Evolutionary conservation across 64 coral and sea anemone genomes (phyloP).

Genomic region (Montipora cactus): DNA sequence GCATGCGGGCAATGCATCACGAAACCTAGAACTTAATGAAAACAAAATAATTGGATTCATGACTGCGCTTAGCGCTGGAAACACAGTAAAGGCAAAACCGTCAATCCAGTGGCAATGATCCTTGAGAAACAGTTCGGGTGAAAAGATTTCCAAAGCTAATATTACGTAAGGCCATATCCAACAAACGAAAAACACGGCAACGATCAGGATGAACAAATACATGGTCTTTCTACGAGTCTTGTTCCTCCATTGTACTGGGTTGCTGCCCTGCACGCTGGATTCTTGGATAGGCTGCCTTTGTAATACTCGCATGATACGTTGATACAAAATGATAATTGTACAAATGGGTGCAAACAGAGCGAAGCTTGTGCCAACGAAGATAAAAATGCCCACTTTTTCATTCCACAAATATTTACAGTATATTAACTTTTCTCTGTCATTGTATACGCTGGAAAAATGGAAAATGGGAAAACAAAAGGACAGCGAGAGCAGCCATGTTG

Average conservation of each 20-base stretch:
- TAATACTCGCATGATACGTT: not conserved
- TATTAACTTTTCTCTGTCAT: no score
- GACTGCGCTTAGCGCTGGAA: not conserved
- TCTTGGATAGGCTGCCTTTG: not conserved
- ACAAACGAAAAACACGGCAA: not conserved
- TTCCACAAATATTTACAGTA: not conserved
- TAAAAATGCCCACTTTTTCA: not conserved
- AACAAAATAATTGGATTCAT: constrained; percentile 13
- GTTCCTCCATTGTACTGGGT: not conserved
- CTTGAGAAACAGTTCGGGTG: not conserved
- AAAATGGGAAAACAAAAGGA: not conserved
- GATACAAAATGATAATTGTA: not conserved
- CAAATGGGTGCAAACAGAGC: not conserved
- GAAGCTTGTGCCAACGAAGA: not conserved
- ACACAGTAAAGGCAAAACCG: not conserved
- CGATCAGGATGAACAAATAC: not conserved
- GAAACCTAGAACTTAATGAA: not conserved
- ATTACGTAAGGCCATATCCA: not conserved
- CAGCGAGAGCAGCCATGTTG: not conserved
- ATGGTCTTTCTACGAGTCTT: not conserved
- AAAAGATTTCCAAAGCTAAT: not conserved
- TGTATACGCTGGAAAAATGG: not conserved
- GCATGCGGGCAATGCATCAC: not conserved
- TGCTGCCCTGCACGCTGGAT: not conserved
- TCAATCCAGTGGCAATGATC: not conserved